These are phyloP conservation scores for Syrrhaptes paradoxus DNA, from an alignment of 2,113 vertebrate species.

Conservation along the genomic window DNA sequence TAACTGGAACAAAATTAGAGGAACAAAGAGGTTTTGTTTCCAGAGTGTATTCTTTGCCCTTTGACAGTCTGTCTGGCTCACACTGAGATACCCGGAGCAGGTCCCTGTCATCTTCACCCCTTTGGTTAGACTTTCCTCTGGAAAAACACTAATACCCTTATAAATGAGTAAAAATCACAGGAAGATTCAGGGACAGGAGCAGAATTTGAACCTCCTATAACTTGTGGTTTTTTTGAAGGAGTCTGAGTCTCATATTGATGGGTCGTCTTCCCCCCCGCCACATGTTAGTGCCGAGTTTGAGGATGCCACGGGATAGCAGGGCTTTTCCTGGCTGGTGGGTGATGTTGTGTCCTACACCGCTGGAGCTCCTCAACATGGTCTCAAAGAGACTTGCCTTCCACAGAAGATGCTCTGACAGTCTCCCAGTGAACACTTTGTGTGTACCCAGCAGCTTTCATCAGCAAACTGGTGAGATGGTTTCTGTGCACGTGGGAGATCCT, in stretches of 20 bases:
- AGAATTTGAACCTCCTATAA: not conserved
- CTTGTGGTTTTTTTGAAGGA: not conserved
- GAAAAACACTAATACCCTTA: not conserved
- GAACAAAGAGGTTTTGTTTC: conserved; percentile 69
- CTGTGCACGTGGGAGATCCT: not conserved
- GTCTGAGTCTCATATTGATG: not conserved
- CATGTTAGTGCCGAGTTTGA: not conserved
- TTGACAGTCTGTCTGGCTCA: conserved; percentile 53
- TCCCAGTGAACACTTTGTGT: not conserved
- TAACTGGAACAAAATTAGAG: conserved; percentile 71
- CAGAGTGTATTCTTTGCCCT: conserved; percentile 58
- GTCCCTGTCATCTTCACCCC: not conserved
- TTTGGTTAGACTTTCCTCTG: not conserved
- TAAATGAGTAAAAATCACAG: not conserved
- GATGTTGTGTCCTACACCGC: not conserved
- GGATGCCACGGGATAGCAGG: not conserved
- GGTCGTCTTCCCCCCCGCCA: not conserved
- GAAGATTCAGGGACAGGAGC: not conserved
- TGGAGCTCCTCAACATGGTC: not conserved
- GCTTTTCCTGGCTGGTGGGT: not conserved
- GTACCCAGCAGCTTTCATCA: not conserved
- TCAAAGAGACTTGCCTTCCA: not conserved
- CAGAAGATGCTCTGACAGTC: not conserved
- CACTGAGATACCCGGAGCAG: not conserved
- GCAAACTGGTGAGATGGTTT: not conserved